phyloP scores from a whole-genome alignment of 2,888 invertebrate genomes.

The Mimas tiliae region DNA sequence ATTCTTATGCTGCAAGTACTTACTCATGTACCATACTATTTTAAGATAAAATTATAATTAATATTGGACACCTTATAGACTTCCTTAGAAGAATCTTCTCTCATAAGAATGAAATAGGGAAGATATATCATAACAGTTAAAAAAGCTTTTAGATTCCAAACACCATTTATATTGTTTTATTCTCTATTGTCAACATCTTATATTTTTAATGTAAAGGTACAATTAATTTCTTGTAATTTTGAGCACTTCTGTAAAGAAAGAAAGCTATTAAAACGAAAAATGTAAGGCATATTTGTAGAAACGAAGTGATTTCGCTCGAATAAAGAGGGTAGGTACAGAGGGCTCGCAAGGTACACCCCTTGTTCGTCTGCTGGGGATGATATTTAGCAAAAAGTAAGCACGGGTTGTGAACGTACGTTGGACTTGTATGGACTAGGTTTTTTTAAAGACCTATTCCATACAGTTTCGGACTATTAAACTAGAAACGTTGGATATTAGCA shows the following conservation, averaged over 20 bases:
- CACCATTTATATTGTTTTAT: background rate
- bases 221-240: constrained; percentile 29
- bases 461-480: too few species aligned
- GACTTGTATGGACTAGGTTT: constrained; percentile 31
- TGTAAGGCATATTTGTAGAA: constrained; percentile 57
- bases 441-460: background rate
- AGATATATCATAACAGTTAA: background rate
- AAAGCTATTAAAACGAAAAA: constrained; percentile 51
- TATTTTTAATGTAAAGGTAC: constrained; percentile 6
- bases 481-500: too few species aligned
- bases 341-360: constrained; percentile 69
- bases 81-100: too few species aligned
- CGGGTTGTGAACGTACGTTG: constrained; percentile 37
- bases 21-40: too few species aligned
- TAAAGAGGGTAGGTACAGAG: constrained; percentile 56
- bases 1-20: too few species aligned
- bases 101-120: background rate
- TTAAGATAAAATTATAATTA: too few species aligned
- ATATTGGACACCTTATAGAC: too few species aligned
- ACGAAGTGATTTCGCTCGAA: constrained; percentile 75
- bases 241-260: constrained; percentile 32
- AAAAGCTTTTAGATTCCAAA: background rate
- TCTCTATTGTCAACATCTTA: background rate
- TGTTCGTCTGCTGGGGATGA: constrained; percentile 68
- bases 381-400: constrained; percentile 70